A percentile compares a stretch with the other conserved stretches of the same genome.
These are phyloP conservation scores for Lerema accius DNA, from an alignment of 1,140 invertebrate genomes.

Conservation along the genomic window DNA sequence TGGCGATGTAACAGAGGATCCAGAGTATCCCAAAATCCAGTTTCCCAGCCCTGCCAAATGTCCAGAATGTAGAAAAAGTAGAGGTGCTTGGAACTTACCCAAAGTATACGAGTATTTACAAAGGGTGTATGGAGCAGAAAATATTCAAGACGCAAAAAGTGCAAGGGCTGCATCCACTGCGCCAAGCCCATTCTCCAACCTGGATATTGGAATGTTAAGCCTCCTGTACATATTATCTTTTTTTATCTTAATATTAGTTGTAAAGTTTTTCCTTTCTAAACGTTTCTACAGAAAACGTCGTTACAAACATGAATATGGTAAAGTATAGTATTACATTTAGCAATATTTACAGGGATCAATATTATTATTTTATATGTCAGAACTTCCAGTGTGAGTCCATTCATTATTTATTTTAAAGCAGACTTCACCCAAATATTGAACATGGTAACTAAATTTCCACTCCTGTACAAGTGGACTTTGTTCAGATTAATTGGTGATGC, in stretches of 20 bases:
- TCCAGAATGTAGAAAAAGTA: slow-evolving; percentile 85
- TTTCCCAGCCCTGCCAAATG: slow-evolving; percentile 91
- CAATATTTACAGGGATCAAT: not conserved
- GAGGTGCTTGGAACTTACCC: slow-evolving; percentile 86
- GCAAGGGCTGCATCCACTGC: slow-evolving; percentile 43
- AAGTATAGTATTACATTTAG: slow-evolving; percentile 79
- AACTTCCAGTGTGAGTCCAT: not conserved
- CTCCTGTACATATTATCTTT: slow-evolving; percentile 81
- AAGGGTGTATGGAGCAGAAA: slow-evolving; percentile 86
- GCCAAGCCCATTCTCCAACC: slow-evolving; percentile 63
- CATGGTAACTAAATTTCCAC: not conserved
- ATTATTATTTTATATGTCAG: not conserved
- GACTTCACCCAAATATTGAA: not conserved
- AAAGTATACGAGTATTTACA: slow-evolving; percentile 90
- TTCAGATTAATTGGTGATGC: no score
- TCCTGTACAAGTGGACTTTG: no score
- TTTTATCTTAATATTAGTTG: slow-evolving; percentile 85
- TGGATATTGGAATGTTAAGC: slow-evolving; percentile 78
- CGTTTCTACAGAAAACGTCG: slow-evolving; percentile 87
- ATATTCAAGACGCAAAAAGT: slow-evolving; percentile 76
- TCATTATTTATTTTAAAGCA: not conserved
- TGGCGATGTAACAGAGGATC: slow-evolving; percentile 95
- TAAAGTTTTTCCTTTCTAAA: slow-evolving; percentile 89
- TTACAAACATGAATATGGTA: slow-evolving; percentile 86
- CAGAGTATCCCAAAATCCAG: slow-evolving; percentile 93